Evolutionary conservation across 2,888 invertebrate species (phyloP).

Genomic region (Acanthopleura granulata): DNA sequence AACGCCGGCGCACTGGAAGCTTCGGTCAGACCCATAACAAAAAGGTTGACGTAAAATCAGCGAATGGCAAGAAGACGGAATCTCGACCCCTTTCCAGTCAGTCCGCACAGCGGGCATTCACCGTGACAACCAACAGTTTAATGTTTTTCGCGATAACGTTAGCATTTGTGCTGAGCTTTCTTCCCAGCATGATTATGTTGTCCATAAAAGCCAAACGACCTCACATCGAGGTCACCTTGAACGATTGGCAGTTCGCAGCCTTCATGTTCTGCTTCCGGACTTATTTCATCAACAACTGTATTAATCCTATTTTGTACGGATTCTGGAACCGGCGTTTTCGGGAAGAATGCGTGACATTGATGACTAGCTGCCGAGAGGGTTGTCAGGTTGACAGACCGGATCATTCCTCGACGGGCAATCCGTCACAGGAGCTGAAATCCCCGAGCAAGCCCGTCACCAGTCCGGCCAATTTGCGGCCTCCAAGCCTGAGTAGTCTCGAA

Average conservation of each 20-base stretch:
- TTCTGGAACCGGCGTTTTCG: not conserved
- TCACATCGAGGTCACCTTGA: not conserved
- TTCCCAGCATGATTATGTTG: not conserved
- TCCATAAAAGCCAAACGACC: not conserved
- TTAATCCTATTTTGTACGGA: not conserved
- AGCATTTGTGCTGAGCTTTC: not conserved
- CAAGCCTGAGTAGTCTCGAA: too few relatives aligned
- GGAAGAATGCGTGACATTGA: not conserved
- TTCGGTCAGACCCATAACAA: not conserved
- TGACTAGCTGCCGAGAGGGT: not conserved
- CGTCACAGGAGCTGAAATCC: too few relatives aligned
- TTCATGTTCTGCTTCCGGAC: not conserved
- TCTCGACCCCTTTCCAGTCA: not conserved
- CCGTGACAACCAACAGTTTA: not conserved
- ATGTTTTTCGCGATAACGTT: not conserved
- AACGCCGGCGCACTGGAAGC: not conserved
- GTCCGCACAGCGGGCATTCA: not conserved
- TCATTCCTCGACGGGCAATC: not conserved
- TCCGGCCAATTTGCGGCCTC: too few relatives aligned
- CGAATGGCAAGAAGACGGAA: not conserved
- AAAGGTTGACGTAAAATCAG: not conserved
- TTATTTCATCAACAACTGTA: conserved; percentile 1
- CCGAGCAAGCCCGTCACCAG: too few relatives aligned
- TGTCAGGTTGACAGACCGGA: not conserved
- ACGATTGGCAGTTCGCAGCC: not conserved